Evolutionary conservation across 1,140 invertebrate genomes (phyloP), one percentile per base, ranked within the genome.

Genomic region (Aethina tumida): DNA sequence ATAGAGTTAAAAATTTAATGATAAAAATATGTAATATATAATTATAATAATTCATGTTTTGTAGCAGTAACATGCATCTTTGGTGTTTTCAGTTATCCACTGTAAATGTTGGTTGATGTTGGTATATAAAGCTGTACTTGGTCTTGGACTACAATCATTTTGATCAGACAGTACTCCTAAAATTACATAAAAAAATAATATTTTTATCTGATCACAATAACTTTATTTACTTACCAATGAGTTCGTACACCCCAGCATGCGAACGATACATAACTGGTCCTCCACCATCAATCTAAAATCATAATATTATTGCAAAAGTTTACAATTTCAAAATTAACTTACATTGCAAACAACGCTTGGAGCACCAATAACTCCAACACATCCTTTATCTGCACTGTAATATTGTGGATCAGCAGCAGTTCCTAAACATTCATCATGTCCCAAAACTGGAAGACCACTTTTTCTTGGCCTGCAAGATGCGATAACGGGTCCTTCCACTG

Each of bases 81-180:
- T 65, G 3, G 71, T 75, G 20, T 71, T 59, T 35, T 69, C 59
- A 12, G 69, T 59, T 44, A 82, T 77, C 77, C 78, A 81, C 10
- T 66, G 45, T 0, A 74, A 39, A 55, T 74, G 71, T 9, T 68
- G 62, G 9, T 67, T 67, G 2, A 81, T 58, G 49, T 66, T 68
- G 1, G 76, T 77, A 50, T 73, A 82, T 7, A 80, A 60, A 2
- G 77, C 71, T 8, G 69, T 66, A n/a, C 52, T 53, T 13, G 50
- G 43, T 8, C 22, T 44, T 4, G 43, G 35, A 9, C 57, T 54
- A 35, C 71, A 71, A 16, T 56, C 45, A 47, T 70, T 70, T 3
- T 56, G 42, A 27, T 64, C 62, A n/a, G 65, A 60, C 32, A 70
- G 40, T 36, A 70, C 60, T 14, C 68, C 67, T 69, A 28, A 45